These are phyloP conservation scores for Synergus itoensis DNA, from an alignment of 2,888 invertebrate genomes.

Conservation along the genomic window DNA sequence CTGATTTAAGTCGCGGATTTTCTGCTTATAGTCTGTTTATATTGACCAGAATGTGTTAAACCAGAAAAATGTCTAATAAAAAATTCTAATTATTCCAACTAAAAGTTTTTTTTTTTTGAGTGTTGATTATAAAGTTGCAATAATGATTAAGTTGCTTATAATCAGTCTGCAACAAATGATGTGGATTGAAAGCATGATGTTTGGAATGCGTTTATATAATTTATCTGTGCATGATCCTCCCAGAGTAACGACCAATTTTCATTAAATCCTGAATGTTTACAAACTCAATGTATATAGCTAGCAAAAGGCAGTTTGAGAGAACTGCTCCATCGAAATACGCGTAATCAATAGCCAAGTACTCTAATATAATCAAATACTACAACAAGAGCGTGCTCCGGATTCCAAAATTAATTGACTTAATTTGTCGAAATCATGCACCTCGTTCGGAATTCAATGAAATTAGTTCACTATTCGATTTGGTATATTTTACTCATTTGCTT, in stretches of 20 bases:
- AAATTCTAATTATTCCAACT: no score
- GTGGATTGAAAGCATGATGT: no score
- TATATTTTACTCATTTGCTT: conserved; percentile 2
- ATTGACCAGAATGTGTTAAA: no score
- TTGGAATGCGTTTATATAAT: background rate
- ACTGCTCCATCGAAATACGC: background rate
- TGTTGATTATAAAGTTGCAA: no score
- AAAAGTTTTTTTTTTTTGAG: no score
- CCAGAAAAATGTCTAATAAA: no score
- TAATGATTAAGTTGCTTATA: no score
- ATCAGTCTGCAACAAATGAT: no score
- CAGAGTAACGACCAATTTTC: background rate
- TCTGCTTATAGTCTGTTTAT: no score
- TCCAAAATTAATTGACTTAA: conserved; percentile 18
- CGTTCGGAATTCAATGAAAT: background rate
- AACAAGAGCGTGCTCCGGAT: background rate
- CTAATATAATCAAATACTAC: background rate
- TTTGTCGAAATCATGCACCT: conserved; percentile 14
- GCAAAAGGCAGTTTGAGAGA: background rate
- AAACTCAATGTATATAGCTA: background rate
- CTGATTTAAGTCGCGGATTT: no score
- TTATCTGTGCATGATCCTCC: background rate
- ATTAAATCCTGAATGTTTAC: background rate
- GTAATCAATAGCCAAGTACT: background rate
- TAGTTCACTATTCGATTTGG: background rate